Conservation (phyloP, 2,797 vertebrate genomes). For the Lutjanus argentimaculatus region DNA sequence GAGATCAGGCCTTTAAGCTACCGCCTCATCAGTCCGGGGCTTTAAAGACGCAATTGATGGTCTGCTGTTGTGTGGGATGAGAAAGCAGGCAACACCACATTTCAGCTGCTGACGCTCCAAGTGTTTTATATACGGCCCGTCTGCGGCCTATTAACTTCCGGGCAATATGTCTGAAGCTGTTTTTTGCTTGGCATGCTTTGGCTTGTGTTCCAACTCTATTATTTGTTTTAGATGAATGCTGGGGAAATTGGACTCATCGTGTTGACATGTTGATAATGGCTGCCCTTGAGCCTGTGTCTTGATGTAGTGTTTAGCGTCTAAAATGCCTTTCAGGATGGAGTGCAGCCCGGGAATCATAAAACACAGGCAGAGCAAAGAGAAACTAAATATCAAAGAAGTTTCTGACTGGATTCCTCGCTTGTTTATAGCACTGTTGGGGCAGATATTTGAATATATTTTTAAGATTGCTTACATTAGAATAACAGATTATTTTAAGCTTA, state of each 20-base stretch:
- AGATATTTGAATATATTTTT: slow-evolving; percentile 12
- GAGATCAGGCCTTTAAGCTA: slow-evolving; percentile 36
- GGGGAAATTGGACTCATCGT: slow-evolving; percentile 81
- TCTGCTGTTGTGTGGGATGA: slow-evolving; percentile 35
- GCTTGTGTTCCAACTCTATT: slow-evolving; percentile 60
- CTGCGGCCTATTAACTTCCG: slow-evolving; percentile 71
- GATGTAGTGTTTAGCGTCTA: slow-evolving; percentile 79
- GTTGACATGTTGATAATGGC: slow-evolving; percentile 82
- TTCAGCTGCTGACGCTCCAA: slow-evolving; percentile 34
- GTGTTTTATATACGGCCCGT: slow-evolving; percentile 66
- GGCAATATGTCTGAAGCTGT: slow-evolving; percentile 65
- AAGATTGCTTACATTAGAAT: slow-evolving; percentile 7
- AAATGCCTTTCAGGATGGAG: slow-evolving; percentile 74
- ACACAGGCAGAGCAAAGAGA: slow-evolving; percentile 52
- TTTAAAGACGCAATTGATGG: slow-evolving; percentile 66
- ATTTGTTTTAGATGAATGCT: slow-evolving; percentile 76
- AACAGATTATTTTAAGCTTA: slow-evolving; percentile 24
- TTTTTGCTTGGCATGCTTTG: slow-evolving; percentile 53
- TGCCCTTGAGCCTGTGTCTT: slow-evolving; percentile 81
- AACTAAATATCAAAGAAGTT: slow-evolving; percentile 40
- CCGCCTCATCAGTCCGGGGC: slow-evolving; percentile 54
- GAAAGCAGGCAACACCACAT: slow-evolving; percentile 23
- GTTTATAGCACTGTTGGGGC: slow-evolving; percentile 15
- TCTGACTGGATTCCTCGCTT: slow-evolving; percentile 3
- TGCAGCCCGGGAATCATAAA: slow-evolving; percentile 67